Conservation (phyloP, 2,888 invertebrate genomes). For the Caenorhabditis macrosperma region DNA sequence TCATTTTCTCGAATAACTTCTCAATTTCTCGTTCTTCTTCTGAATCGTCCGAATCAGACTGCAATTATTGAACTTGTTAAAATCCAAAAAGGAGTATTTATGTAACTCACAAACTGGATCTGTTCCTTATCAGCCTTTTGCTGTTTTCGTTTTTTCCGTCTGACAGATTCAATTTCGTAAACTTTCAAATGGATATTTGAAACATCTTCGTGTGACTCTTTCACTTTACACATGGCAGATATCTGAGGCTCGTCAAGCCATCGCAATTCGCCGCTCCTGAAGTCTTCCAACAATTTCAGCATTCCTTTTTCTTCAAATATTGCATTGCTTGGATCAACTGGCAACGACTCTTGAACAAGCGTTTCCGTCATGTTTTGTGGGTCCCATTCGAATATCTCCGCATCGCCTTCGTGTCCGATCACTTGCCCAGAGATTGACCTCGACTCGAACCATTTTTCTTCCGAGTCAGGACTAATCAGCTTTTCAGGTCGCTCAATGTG, state of each 20-base stretch:
- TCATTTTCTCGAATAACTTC: conserved; percentile 52
- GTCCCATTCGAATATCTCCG: conserved; percentile 64
- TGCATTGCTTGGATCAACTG: conserved; percentile 21
- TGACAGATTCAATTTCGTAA: conserved; percentile 46
- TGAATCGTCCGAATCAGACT: conserved; percentile 48
- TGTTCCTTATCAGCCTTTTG: background rate
- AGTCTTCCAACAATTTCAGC: conserved; percentile 62
- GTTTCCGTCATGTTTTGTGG: conserved; percentile 59
- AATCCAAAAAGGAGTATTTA: background rate
- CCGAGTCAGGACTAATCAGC: conserved; percentile 57
- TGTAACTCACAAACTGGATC: conserved; percentile 11
- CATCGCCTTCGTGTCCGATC: conserved; percentile 63
- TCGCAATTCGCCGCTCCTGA: conserved; percentile 64
- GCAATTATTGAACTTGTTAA: conserved; percentile 14
- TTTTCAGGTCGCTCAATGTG: conserved; percentile 59
- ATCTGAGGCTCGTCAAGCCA: conserved; percentile 64
- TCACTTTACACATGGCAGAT: conserved; percentile 60
- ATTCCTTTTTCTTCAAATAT: conserved; percentile 55
- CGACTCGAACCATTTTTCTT: conserved; percentile 59
- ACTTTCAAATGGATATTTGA: conserved; percentile 63
- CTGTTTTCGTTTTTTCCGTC: conserved; percentile 18
- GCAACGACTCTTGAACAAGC: conserved; percentile 52
- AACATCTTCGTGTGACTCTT: conserved; percentile 66
- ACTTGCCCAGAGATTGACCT: conserved; percentile 24
- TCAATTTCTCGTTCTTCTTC: conserved; percentile 43